Conservation (phyloP, 2,888 invertebrate species). For the Scrobipalpa atriplicella region DNA sequence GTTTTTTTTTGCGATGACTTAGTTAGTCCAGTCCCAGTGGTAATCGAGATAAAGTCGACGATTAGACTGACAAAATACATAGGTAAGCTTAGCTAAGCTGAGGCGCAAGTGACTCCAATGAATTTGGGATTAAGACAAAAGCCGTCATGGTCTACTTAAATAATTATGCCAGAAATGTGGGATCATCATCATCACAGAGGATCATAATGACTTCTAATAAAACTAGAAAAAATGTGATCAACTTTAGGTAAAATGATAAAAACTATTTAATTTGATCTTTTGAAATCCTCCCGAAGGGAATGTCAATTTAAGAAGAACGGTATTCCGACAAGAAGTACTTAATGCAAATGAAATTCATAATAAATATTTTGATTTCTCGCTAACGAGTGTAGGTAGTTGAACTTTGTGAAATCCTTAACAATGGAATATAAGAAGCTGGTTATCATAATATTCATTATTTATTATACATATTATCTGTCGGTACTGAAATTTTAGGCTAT, state of each 20-base stretch:
- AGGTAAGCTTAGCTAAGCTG: too few species aligned
- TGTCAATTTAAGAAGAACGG: background rate
- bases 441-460: conserved; percentile 74
- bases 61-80: too few species aligned
- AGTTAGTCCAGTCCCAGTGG: too few species aligned
- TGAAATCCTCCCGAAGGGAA: background rate
- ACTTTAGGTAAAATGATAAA: too few species aligned
- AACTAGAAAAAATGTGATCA: too few species aligned
- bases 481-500: background rate
- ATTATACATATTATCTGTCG: conserved; percentile 42
- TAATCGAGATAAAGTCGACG: too few species aligned
- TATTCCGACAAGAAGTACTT: background rate
- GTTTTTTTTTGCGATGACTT: background rate
- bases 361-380: conserved; percentile 76
- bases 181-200: too few species aligned
- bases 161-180: too few species aligned
- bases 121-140: too few species aligned
- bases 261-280: background rate
- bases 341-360: conserved; percentile 67
- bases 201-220: too few species aligned
- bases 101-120: too few species aligned
- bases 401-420: conserved; percentile 68
- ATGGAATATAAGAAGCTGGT: conserved; percentile 58
- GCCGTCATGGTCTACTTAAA: too few species aligned
- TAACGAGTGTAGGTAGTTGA: conserved; percentile 69